phyloP scores from a whole-genome alignment of 1,140 invertebrate genomes.

The Elysia chlorotica region DNA sequence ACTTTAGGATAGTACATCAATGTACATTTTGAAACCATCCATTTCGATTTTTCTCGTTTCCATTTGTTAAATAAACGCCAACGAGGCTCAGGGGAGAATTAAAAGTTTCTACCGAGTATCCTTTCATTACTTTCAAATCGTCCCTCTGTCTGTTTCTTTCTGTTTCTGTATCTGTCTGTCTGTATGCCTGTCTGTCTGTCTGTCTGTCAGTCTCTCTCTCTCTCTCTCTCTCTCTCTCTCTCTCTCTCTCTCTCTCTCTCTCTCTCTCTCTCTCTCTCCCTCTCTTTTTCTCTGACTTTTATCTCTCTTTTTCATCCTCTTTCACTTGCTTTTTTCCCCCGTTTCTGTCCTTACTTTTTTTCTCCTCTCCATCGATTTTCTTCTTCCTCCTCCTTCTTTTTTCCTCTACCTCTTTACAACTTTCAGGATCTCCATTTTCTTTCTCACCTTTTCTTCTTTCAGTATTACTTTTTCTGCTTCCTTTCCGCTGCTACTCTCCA shows the following conservation, averaged over 20 bases:
- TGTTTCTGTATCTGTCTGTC: not conserved
- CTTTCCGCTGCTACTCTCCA: not conserved
- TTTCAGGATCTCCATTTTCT: not conserved
- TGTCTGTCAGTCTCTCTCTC: not conserved
- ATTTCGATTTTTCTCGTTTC: too few relatives aligned
- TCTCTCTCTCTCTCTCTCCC: not conserved
- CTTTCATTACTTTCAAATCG: not conserved
- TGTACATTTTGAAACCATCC: too few relatives aligned
- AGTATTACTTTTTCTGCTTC: not conserved
- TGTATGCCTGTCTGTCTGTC: not conserved
- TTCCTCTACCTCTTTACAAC: not conserved
- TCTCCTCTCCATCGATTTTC: not conserved
- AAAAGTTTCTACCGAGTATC: too few relatives aligned
- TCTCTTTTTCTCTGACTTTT: not conserved
- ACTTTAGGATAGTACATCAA: too few relatives aligned
- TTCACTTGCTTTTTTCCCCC: not conserved
- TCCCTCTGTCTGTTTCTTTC: not conserved
- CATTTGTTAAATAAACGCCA: too few relatives aligned
- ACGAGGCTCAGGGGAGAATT: too few relatives aligned
- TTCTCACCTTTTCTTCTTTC: not conserved
- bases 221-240: not conserved
- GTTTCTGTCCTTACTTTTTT: not conserved
- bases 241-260: not conserved
- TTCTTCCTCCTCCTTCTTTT: not conserved
- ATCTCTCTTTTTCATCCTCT: not conserved